Percentiles rank a stretch among this genome's conserved stretches.
Conservation (phyloP, 2,888 invertebrate genomes). For the Entomobrya multifasciata region DNA sequence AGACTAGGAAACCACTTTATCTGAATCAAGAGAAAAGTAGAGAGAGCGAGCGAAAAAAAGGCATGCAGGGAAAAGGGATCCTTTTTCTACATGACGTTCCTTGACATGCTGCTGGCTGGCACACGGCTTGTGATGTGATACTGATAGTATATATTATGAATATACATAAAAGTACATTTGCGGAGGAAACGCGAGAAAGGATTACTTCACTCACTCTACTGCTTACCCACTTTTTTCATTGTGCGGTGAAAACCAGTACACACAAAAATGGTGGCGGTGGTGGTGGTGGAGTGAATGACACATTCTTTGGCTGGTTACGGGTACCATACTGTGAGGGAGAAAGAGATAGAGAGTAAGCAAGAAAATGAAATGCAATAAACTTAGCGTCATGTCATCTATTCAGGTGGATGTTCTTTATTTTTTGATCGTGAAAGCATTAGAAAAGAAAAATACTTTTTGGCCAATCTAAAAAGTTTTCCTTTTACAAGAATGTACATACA, state of each 20-base stretch:
- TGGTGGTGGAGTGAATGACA: not conserved
- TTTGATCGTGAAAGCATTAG: not conserved
- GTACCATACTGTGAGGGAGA: not conserved
- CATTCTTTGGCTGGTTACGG: not conserved
- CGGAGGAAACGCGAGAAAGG: not conserved
- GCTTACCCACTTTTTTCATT: constrained; percentile 14
- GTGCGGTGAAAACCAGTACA: not conserved
- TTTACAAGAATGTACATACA: no score
- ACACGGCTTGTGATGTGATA: constrained; percentile 1
- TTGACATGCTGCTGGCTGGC: constrained; percentile 12
- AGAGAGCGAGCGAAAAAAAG: no score
- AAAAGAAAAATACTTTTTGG: not conserved
- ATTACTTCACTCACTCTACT: not conserved
- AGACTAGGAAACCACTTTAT: not conserved
- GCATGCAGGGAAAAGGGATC: not conserved
- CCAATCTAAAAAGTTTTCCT: not conserved
- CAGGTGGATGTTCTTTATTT: constrained; percentile 2
- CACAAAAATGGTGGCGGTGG: constrained; percentile 5
- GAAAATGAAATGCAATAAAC: not conserved
- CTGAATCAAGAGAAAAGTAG: not conserved
- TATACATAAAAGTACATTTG: not conserved
- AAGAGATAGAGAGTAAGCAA: not conserved
- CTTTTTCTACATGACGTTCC: not conserved
- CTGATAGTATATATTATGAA: no score
- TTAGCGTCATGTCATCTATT: not conserved